A percentile compares a stretch with the other conserved stretches of the same genome.
Conservation (phyloP, 2,113 vertebrate species). For the Vireo altiloquus region DNA sequence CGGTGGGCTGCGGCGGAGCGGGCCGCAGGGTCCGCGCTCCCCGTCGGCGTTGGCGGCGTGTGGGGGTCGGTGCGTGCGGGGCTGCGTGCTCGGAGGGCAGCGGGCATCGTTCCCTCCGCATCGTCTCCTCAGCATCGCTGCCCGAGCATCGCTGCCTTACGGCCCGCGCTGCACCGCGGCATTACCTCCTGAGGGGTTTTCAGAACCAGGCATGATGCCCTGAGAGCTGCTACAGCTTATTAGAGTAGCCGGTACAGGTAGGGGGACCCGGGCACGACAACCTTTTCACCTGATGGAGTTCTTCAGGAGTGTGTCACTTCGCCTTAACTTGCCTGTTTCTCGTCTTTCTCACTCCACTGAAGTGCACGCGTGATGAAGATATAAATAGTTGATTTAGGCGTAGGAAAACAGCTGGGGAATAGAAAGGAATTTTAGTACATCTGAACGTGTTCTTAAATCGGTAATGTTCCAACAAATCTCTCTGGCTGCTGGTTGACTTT, state of each 20-base stretch:
- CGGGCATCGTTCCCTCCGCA: neutral
- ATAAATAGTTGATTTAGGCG: neutral
- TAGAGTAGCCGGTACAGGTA: rapidly evolving
- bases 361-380: rapidly evolving
- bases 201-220: rapidly evolving
- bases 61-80: neutral
- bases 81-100: neutral
- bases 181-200: rapidly evolving
- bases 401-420: neutral
- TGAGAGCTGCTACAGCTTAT: rapidly evolving
- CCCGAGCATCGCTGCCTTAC: neutral
- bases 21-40: neutral
- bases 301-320: neutral
- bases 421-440: neutral
- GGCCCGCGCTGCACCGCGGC: neutral
- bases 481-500: neutral
- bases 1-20: neutral
- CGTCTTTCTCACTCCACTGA: neutral
- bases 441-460: rapidly evolving
- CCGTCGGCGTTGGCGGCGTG: neutral
- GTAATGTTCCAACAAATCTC: rapidly evolving
- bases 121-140: rapidly evolving
- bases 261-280: neutral
- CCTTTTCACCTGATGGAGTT: no score
- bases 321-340: neutral